Conservation (phyloP, 2,888 invertebrate genomes). For the Agriopis aurantiaria region DNA sequence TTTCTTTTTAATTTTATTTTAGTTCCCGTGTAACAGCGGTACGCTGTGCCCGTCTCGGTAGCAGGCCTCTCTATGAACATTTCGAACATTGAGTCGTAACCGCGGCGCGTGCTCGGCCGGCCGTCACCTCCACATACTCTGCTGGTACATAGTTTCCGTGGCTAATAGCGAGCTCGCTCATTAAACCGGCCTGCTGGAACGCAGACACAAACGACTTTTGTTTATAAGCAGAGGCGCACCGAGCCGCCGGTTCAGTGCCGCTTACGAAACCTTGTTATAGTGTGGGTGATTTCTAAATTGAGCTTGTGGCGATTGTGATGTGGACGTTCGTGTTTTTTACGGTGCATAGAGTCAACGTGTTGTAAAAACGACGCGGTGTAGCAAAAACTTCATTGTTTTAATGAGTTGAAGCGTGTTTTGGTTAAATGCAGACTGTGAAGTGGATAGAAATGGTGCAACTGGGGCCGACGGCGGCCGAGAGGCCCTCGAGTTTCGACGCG, state of each 20-base stretch:
- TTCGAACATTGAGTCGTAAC: conserved; percentile 46
- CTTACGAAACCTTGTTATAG: conserved; percentile 75
- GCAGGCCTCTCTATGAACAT: conserved; percentile 45
- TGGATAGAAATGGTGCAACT: conserved; percentile 83
- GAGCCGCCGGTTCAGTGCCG: conserved; percentile 65
- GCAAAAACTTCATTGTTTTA: conserved; percentile 47
- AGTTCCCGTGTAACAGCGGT: conserved; percentile 68
- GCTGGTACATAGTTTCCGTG: conserved; percentile 51
- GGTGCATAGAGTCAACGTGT: conserved; percentile 54
- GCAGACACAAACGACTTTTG: conserved; percentile 61
- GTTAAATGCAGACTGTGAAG: conserved; percentile 79
- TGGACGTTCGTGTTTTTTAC: conserved; percentile 64
- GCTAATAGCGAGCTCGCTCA: conserved; percentile 57
- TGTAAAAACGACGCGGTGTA: conserved; percentile 48
- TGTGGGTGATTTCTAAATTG: conserved; percentile 78
- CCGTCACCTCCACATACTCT: conserved; percentile 49
- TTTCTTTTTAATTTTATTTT: conserved; percentile 65
- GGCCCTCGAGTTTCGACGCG: conserved; percentile 71
- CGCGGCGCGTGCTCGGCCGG: conserved; percentile 47
- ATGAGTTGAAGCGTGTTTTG: conserved; percentile 53
- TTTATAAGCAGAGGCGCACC: conserved; percentile 73
- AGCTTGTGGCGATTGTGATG: conserved; percentile 66
- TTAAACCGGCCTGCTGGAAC: conserved; percentile 57
- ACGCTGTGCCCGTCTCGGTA: conserved; percentile 62
- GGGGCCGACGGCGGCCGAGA: conserved; percentile 66